Conservation (phyloP, 2,797 vertebrate species). For the Paramormyrops hopkinsi region DNA sequence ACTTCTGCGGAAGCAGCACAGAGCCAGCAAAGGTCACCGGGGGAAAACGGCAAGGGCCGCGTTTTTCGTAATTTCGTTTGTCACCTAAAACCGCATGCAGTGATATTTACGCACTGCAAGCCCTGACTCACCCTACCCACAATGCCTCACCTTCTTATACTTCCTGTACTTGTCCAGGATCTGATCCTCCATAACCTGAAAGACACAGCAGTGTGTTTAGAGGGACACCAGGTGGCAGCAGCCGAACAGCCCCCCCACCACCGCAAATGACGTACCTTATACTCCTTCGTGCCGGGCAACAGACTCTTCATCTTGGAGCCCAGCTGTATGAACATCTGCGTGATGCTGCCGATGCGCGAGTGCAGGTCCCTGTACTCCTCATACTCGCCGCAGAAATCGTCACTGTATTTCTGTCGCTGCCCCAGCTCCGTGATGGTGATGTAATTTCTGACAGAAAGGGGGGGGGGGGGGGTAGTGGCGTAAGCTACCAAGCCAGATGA, state of each 20-base stretch:
- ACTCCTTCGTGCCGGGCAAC: slow-evolving; percentile 67
- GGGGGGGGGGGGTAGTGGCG: neutral
- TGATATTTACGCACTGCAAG: neutral
- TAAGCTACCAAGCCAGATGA: neutral
- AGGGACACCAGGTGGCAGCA: neutral
- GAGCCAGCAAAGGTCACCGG: neutral
- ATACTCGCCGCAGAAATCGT: slow-evolving; percentile 76
- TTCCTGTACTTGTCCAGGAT: slow-evolving; percentile 74
- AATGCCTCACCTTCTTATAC: slow-evolving; percentile 70
- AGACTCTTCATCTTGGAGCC: slow-evolving; percentile 73
- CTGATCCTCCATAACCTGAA: slow-evolving; percentile 73
- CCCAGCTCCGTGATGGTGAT: slow-evolving; percentile 56
- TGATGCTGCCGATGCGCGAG: slow-evolving; percentile 62
- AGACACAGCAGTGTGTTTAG: slow-evolving; percentile 30
- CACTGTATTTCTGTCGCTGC: slow-evolving; percentile 67
- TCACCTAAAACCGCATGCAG: neutral
- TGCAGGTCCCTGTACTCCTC: slow-evolving; percentile 69
- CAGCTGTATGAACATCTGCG: slow-evolving; percentile 70
- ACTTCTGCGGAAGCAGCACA: slow-evolving; percentile 51
- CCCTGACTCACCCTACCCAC: neutral
- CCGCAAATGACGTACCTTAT: slow-evolving; percentile 55
- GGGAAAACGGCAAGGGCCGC: neutral
- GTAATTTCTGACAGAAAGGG: slow-evolving; percentile 60
- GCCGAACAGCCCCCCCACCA: neutral
- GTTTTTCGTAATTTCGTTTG: neutral